Conservation (phyloP, 2,113 vertebrate genomes). For the Carassius carassius region DNA sequence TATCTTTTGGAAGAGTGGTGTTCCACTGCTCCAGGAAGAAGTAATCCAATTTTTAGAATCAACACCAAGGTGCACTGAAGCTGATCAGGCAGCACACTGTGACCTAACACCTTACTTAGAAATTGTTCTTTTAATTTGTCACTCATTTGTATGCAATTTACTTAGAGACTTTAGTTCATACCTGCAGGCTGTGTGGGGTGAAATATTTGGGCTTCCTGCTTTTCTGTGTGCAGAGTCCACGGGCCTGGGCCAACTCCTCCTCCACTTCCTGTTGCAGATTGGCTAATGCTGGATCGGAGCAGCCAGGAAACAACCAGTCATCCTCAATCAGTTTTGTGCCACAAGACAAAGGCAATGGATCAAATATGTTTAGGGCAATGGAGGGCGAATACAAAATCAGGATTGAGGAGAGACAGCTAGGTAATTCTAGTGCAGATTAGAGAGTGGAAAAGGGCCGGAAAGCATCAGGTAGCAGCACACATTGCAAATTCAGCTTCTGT, state of each 20-base stretch:
- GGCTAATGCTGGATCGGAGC: slow-evolving; percentile 94
- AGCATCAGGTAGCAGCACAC: slow-evolving; percentile 27
- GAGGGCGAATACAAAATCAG: slow-evolving; percentile 54
- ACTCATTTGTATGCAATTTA: background rate
- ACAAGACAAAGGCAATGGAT: slow-evolving; percentile 75
- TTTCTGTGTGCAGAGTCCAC: slow-evolving; percentile 70
- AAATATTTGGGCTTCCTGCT: slow-evolving; percentile 75
- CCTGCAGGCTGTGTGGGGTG: slow-evolving; percentile 80
- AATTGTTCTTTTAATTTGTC: background rate
- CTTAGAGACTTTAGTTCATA: slow-evolving; percentile 49
- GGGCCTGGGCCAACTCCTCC: slow-evolving; percentile 86
- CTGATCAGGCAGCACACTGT: background rate
- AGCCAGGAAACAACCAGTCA: slow-evolving; percentile 99
- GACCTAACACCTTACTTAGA: background rate
- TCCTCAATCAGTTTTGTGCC: slow-evolving; percentile 99
- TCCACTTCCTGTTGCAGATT: slow-evolving; percentile 93
- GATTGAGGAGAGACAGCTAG: slow-evolving; percentile 48
- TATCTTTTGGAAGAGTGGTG: background rate
- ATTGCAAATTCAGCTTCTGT: background rate
- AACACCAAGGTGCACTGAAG: background rate
- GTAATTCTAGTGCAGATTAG: slow-evolving; percentile 32
- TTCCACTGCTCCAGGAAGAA: background rate
- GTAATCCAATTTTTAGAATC: background rate
- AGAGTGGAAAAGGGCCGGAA: slow-evolving; percentile 14
- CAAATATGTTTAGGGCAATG: slow-evolving; percentile 55